Conservation (phyloP, 2,888 invertebrate genomes). For the Cactoblastis cactorum region DNA sequence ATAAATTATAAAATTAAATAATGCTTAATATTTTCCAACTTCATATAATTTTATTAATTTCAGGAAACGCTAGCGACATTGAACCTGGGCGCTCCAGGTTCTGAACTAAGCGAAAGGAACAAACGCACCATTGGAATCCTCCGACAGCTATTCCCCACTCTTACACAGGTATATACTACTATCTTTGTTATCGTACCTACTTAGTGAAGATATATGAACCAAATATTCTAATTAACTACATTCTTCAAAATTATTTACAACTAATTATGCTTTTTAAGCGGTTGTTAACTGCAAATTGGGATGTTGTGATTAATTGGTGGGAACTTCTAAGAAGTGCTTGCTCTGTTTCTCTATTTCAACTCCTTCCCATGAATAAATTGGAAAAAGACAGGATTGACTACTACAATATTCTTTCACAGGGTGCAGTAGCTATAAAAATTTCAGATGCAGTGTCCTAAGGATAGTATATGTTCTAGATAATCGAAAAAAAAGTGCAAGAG, state of each 20-base stretch:
- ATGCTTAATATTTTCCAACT: neutral
- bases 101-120: constrained; percentile 83
- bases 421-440: constrained; percentile 18
- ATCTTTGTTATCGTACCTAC: neutral
- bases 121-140: constrained; percentile 88
- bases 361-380: neutral
- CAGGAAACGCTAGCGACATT: constrained; percentile 84
- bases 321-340: neutral
- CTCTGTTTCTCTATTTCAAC: neutral
- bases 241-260: no score
- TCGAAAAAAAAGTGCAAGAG: constrained; percentile 88
- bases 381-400: constrained; percentile 16
- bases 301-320: neutral
- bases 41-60: constrained; percentile 20
- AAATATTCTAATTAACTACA: neutral
- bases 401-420: constrained; percentile 24
- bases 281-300: no score
- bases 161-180: constrained; percentile 82
- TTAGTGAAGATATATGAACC: neutral
- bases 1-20: no score
- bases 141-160: constrained; percentile 85
- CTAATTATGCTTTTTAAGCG: no score
- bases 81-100: constrained; percentile 83
- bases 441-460: constrained; percentile 43
- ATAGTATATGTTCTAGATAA: constrained; percentile 79